Evolutionary conservation across 2,888 invertebrate species (phyloP).

Genomic region (Acronicta psi): DNA sequence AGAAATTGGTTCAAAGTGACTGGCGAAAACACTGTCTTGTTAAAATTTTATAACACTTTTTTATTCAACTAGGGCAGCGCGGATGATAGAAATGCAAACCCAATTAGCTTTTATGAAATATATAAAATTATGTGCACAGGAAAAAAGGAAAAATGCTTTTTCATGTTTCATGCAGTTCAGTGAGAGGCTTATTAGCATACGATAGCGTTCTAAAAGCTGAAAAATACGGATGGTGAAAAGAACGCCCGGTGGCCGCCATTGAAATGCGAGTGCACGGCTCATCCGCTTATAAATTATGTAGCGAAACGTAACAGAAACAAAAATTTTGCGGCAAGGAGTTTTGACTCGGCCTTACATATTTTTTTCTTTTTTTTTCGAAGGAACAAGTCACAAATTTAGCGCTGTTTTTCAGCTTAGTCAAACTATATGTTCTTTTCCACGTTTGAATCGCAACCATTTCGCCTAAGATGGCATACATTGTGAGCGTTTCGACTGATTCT

Average conservation of each 20-base stretch:
- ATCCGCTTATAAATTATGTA: constrained; percentile 79
- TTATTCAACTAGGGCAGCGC: constrained; percentile 14
- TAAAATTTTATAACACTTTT: constrained; percentile 27
- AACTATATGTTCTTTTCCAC: constrained; percentile 37
- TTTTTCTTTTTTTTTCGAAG: constrained; percentile 46
- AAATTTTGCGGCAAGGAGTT: constrained; percentile 61
- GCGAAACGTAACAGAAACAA: constrained; percentile 68
- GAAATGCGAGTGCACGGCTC: constrained; percentile 73
- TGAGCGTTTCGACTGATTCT: constrained; percentile 48
- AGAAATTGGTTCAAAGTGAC: constrained; percentile 45
- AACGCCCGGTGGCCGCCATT: constrained; percentile 66
- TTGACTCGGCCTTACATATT: constrained; percentile 56
- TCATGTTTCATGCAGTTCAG: constrained; percentile 61
- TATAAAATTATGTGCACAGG: constrained; percentile 24
- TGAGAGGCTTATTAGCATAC: constrained; percentile 78
- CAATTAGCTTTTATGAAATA: constrained; percentile 44
- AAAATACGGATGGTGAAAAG: constrained; percentile 72
- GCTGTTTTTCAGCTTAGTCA: constrained; percentile 41
- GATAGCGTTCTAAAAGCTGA: constrained; percentile 74
- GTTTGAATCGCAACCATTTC: constrained; percentile 31
- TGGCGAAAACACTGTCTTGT: constrained; percentile 32
- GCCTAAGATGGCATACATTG: constrained; percentile 27
- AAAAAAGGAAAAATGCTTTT: constrained; percentile 56
- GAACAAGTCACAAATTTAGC: constrained; percentile 44
- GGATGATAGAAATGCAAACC: constrained; percentile 7